phyloP scores from a whole-genome alignment of 2,113 vertebrate species.

The Pogonocichla stellata region DNA sequence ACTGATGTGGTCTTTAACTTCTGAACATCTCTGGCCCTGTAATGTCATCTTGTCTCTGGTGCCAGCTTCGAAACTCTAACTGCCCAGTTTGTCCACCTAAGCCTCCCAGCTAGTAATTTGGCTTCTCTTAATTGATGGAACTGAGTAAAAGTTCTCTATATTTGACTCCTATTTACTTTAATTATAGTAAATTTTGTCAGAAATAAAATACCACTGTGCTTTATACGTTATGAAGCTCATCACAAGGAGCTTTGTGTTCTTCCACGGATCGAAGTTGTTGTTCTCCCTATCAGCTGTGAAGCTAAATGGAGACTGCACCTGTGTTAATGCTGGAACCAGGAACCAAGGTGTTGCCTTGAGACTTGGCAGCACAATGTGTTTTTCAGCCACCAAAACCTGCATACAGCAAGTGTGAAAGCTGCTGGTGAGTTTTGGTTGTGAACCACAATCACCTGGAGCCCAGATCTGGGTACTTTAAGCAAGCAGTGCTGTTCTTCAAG shows the following conservation, averaged over 20 bases:
- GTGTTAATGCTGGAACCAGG: not conserved
- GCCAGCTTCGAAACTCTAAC: slow-evolving; percentile 55
- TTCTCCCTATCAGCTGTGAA: not conserved
- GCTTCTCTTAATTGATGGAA: slow-evolving; percentile 65
- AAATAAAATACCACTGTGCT: slow-evolving; percentile 12
- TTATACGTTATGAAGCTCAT: not conserved
- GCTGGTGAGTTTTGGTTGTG: not conserved
- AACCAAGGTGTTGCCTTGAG: not conserved
- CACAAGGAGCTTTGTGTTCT: not conserved
- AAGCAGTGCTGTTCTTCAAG: not conserved
- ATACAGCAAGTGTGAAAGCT: not conserved
- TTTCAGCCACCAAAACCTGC: not conserved
- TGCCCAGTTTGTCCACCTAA: slow-evolving; percentile 60
- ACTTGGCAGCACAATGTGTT: not conserved
- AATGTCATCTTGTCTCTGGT: not conserved
- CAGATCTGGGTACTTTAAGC: not conserved
- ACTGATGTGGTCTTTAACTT: slow-evolving; percentile 1
- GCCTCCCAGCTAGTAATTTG: slow-evolving; percentile 67
- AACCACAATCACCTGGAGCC: not conserved
- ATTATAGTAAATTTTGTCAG: slow-evolving; percentile 68
- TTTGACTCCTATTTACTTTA: slow-evolving; percentile 63
- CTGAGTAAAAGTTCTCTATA: slow-evolving; percentile 51
- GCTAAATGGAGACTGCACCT: not conserved
- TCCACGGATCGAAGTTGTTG: not conserved
- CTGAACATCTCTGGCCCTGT: not conserved